These are phyloP conservation scores for Pollenia griseotomentosa DNA, from an alignment of 2,888 invertebrate genomes.

Conservation along the genomic window DNA sequence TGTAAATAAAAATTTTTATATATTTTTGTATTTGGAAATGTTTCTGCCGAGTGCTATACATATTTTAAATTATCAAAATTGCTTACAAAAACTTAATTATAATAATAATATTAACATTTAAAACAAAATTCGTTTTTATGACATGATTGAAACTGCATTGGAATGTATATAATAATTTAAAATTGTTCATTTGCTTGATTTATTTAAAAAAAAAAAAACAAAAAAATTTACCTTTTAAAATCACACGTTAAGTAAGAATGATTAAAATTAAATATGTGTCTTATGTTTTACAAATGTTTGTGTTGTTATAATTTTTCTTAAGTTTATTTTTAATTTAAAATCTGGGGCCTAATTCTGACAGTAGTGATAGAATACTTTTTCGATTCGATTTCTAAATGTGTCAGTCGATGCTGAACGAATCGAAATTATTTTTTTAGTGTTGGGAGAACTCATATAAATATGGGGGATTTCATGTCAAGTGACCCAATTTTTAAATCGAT, in stretches of 20 bases:
- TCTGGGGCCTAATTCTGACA: too few species aligned
- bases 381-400: neutral
- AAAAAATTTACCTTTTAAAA: neutral
- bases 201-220: slow-evolving; percentile 17
- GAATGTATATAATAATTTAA: slow-evolving; percentile 55
- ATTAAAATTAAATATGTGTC: slow-evolving; percentile 27
- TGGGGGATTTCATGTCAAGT: too few species aligned
- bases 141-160: slow-evolving; percentile 55
- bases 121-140: slow-evolving; percentile 48
- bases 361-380: neutral
- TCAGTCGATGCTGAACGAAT: too few species aligned
- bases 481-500: too few species aligned
- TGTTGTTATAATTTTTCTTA: neutral
- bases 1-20: slow-evolving; percentile 64
- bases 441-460: too few species aligned
- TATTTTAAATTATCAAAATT: slow-evolving; percentile 44
- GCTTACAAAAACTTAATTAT: neutral
- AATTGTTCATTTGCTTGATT: slow-evolving; percentile 45
- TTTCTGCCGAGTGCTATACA: slow-evolving; percentile 32
- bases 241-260: slow-evolving; percentile 53
- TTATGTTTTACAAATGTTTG: slow-evolving; percentile 22
- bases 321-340: slow-evolving; percentile 2
- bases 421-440: too few species aligned
- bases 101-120: neutral
- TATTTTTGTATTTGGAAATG: slow-evolving; percentile 49